Base-by-base conservation (phyloP, 2,797 vertebrate genomes). In the Hoplostethus mediterraneus region DNA sequence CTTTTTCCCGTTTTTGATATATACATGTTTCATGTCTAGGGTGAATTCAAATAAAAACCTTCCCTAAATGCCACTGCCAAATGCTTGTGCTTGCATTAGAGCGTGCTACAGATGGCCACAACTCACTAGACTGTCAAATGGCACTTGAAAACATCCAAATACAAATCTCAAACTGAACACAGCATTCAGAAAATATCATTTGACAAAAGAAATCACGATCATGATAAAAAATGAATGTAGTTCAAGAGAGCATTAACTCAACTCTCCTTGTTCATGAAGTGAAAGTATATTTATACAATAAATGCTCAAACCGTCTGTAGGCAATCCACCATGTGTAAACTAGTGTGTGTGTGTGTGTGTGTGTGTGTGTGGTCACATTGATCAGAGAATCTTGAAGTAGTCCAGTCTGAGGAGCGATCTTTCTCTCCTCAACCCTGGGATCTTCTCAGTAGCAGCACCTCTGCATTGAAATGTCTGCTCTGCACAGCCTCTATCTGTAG, bases 71-170 rank as follows among this genome's bases (percentile, higher is more conserved):
- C 95, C 95, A 85, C 92, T 88, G 86, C 88, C 85, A 86, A 93
- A 95, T 93, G 93, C 95, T 95, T 97, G 97, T 97, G 96, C 96
- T 97, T 96, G 96, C 96, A 96, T 97, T 94, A 95, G 95, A 95
- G 95, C 94, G 94, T 95, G 95, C 96, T 95, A 95, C 95, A 94
- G 89, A 94, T 94, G 96, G 96, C 95, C 96, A 97, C 95, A 94
- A 97, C 96, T 97, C 96, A 98, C 96, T 93, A 96, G 95, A 97
- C 95, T 95, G 95, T 95, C 96, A 96, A 96, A 99, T 98, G 97
- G 97, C 97, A 98, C 97, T 97, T 96, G 94, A 96, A 95, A 95
- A 21, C 93, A 90, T 92, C 91, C 83, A 79, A 81, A 92, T 89
- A 88, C 83, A 89, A 90, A 89, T 87, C 77, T 90, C 80, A 87